A percentile compares a stretch with the other conserved stretches of the same genome.
Conservation (phyloP, 2,797 vertebrate species). For the Rhodeus uyekii region DNA sequence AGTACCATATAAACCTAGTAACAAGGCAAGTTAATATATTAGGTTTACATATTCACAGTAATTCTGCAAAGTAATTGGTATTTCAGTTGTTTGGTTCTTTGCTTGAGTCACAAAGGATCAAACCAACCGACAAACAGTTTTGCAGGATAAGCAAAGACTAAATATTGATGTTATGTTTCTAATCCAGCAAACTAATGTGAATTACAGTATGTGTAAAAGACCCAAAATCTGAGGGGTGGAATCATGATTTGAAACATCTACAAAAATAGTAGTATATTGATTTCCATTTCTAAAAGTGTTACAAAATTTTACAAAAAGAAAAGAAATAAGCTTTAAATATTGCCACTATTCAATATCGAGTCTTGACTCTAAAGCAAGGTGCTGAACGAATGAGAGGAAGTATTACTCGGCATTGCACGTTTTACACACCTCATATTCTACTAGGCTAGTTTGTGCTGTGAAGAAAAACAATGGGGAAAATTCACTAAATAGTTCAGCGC, state of each 20-base stretch:
- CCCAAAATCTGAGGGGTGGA: conserved; percentile 59
- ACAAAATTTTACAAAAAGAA: conserved; percentile 86
- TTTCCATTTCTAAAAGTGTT: conserved; percentile 70
- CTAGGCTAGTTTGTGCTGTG: conserved; percentile 9
- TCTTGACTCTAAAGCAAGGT: conserved; percentile 83
- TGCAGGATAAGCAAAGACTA: conserved; percentile 20
- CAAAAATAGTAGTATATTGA: conserved; percentile 74
- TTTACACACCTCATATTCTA: conserved; percentile 34
- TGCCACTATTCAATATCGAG: conserved; percentile 81
- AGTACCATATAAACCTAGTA: conserved; percentile 52
- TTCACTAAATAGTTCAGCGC: neutral
- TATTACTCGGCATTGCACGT: conserved; percentile 65
- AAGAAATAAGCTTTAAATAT: conserved; percentile 80
- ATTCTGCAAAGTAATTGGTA: conserved; percentile 53
- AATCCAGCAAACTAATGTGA: conserved; percentile 39
- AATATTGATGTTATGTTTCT: conserved; percentile 3
- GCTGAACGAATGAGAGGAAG: conserved; percentile 70
- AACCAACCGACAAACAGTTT: conserved; percentile 36
- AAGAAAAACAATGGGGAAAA: neutral
- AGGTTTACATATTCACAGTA: conserved; percentile 53
- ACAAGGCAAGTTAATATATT: conserved; percentile 48
- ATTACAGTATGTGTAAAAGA: conserved; percentile 59
- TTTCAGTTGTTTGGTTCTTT: conserved; percentile 50
- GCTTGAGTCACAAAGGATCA: conserved; percentile 38
- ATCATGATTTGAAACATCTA: conserved; percentile 66